These are phyloP conservation scores for Dasypolia templi DNA, from an alignment of 2,888 invertebrate genomes.

Conservation along the genomic window DNA sequence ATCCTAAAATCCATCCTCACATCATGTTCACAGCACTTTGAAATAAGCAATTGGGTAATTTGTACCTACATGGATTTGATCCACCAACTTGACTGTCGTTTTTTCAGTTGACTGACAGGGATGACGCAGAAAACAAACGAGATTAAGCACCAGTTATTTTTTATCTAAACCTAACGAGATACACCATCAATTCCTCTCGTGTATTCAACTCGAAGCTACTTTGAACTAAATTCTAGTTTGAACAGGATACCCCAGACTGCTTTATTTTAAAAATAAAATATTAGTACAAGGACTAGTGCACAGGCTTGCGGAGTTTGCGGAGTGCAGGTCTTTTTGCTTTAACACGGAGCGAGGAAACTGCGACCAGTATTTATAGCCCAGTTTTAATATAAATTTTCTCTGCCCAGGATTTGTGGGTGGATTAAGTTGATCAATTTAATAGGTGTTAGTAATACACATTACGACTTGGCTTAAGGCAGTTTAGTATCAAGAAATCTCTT, in stretches of 20 bases:
- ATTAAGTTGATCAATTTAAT: slow-evolving; percentile 44
- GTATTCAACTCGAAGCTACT: slow-evolving; percentile 19
- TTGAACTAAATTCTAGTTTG: slow-evolving; percentile 53
- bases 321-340: slow-evolving; percentile 64
- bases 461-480: slow-evolving; percentile 5
- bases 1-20: not conserved
- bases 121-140: not conserved
- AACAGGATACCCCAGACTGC: slow-evolving; percentile 50
- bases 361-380: slow-evolving; percentile 73
- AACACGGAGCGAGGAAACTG: slow-evolving; percentile 69
- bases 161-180: not conserved
- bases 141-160: not conserved
- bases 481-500: not conserved
- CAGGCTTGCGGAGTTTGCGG: slow-evolving; percentile 66
- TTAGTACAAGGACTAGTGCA: slow-evolving; percentile 61
- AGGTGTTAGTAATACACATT: slow-evolving; percentile 30
- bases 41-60: not conserved
- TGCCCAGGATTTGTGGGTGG: slow-evolving; percentile 61
- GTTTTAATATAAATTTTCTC: slow-evolving; percentile 67
- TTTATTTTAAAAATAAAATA: slow-evolving; percentile 67
- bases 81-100: not conserved
- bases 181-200: slow-evolving; percentile 1
- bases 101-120: not conserved
- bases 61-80: not conserved
- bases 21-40: not conserved